These are phyloP conservation scores for Hydrotaea diabolus DNA, from an alignment of 2,888 invertebrate genomes.

Conservation along the genomic window DNA sequence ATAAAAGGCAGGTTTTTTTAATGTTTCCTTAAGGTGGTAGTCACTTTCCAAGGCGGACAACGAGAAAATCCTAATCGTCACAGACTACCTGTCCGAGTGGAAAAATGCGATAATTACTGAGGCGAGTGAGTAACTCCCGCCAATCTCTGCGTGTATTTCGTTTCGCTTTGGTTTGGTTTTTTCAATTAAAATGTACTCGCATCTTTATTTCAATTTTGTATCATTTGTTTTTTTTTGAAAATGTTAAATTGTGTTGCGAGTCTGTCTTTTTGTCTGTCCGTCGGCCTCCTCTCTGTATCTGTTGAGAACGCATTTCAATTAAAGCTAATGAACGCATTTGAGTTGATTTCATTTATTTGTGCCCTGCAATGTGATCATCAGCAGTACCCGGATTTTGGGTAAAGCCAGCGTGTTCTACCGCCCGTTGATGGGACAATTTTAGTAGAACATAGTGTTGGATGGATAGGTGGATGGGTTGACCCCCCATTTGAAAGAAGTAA, in stretches of 20 bases:
- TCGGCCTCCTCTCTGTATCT: too few species aligned
- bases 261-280: too few species aligned
- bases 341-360: background rate
- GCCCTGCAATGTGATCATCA: background rate
- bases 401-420: background rate
- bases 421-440: conserved; percentile 44
- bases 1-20: background rate
- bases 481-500: background rate
- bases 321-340: conserved; percentile 1
- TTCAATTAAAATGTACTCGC: conserved; percentile 13
- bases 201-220: background rate
- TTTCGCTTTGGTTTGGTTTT: background rate
- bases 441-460: background rate
- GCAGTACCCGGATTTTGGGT: background rate
- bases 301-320: conserved; percentile 18
- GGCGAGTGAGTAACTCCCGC: conserved; percentile 1
- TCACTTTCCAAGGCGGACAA: conserved; percentile 5
- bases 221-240: background rate
- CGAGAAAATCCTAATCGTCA: too few species aligned
- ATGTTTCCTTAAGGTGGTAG: background rate
- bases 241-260: background rate
- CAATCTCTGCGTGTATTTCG: background rate
- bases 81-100: background rate
- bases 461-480: background rate
- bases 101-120: background rate